Conservation (phyloP, 2,888 invertebrate species). For the Tetragonisca angustula region DNA sequence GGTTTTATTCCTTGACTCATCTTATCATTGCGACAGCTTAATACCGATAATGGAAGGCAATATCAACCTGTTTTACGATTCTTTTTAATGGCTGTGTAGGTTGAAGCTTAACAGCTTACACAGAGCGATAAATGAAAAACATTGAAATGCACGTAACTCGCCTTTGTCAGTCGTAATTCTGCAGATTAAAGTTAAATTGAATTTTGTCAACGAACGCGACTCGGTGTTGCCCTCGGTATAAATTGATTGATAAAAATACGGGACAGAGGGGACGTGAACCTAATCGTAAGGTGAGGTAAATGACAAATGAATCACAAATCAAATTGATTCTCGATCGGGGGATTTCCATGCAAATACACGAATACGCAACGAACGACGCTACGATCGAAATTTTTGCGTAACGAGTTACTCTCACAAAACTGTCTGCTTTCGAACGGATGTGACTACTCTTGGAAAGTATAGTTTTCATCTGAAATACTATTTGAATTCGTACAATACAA, state of each 20-base stretch:
- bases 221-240: not conserved
- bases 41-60: slow-evolving; percentile 4
- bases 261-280: not conserved
- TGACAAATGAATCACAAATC: not conserved
- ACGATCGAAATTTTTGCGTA: not conserved
- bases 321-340: not conserved
- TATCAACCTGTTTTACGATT: slow-evolving; percentile 8
- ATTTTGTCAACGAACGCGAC: not conserved
- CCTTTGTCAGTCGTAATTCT: slow-evolving; percentile 4
- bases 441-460: no score
- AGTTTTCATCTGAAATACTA: no score
- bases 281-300: not conserved
- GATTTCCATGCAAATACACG: not conserved
- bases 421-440: not conserved
- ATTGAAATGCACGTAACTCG: not conserved
- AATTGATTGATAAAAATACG: not conserved
- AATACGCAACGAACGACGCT: not conserved
- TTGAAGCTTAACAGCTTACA: not conserved
- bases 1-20: not conserved
- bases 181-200: slow-evolving; percentile 14
- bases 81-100: slow-evolving; percentile 1
- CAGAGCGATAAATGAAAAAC: slow-evolving; percentile 5
- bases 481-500: no score
- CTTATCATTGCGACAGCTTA: not conserved
- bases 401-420: not conserved